Base-by-base conservation (phyloP, 1,140 invertebrate genomes). In the Achroia grisella region DNA sequence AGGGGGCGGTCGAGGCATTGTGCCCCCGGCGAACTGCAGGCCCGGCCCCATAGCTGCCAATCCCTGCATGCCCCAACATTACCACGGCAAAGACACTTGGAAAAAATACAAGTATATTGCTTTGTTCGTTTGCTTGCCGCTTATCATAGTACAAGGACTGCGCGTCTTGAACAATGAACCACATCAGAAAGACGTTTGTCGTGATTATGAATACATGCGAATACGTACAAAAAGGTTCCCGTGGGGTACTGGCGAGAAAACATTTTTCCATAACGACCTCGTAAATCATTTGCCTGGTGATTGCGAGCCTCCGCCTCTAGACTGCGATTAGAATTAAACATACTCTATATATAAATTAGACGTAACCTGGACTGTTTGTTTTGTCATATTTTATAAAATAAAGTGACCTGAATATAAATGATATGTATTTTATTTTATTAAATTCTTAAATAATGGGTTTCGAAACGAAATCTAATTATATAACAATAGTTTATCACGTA, bases 171-270 rank as follows among this genome's bases (percentile, higher is more conserved):
- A 56, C 13, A 69, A 73, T 28, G 11, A 52, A 28, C 8, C 41
- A 1, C 56, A 53, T 0, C 12, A 42, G 0, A 82, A 82, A 48
- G 54, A 44, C 31, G 52, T 62, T 10, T 82, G 80, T 57, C 61
- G 74, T 13, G 75, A 80, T 31, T 85, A 74, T 43, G 80, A 85
- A 44, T 85, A 71, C 39, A 85, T 85, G 80, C 72, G 71, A 13
- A 46, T 56, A 52, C 70, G 76, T 37, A 52, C 49, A 0, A 82
- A 92, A 62, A 86, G 79, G 44, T 97, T 93, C 80, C 95, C 95
- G n/a, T 97, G 95, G 95, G 93, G 94, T 37, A 94, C 95, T 78
- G 95, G 95, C 17, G 90, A 91, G 46, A 88, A 91, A 43, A 88
- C 88, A 10, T 70, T 97, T 6, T 95, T 97, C 88, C 93, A 95